Evolutionary conservation across 2,113 vertebrate genomes (phyloP), one percentile per base, ranked within the genome.

Genomic region (Tiliqua scincoides): DNA sequence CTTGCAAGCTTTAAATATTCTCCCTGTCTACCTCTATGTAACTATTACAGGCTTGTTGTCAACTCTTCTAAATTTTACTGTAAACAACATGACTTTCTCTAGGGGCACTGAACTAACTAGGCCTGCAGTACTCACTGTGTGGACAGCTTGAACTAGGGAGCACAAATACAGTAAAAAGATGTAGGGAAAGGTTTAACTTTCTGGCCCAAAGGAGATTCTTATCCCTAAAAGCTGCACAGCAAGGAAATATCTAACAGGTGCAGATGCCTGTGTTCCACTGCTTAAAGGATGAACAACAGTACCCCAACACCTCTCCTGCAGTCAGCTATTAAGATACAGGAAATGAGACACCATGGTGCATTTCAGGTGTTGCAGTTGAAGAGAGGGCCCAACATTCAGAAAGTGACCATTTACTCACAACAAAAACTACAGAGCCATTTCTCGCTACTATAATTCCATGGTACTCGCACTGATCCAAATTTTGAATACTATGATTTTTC

Each of bases 31-130:
- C 37, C 59, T 82, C 30, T 68, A 37, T 82, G 20, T 70, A 70
- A 54, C 43, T 70, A 54, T 81, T 82, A 48, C n/a, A 35, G 48
- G n/a, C 30, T 68, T 70, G 65, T 57, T 82, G 79, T 82, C 79
- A 82, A 57, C 43, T 82, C n/a, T 81, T 81, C n/a, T 70, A 52
- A 54, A 81, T 32, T 52, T 70, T 82, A 70, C 27, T 54, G n/a
- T 52, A 70, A 82, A 68, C 79, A 82, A 32, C 63, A 82, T 35
- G 43, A 68, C 79, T 82, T 82, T 70, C 43, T 48, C 79, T n/a
- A 70, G 10, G 54, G 79, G 79, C 65, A 70, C 11, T 82, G n/a
- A 70, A 54, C 65, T 70, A 82, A 68, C 63, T 35, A 70, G 65
- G 79, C 48, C 63, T 35, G 48, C 63, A 68, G 21, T 32, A 43